Conservation (phyloP, 2,113 vertebrate species). For the Pelmatolapia mariae region DNA sequence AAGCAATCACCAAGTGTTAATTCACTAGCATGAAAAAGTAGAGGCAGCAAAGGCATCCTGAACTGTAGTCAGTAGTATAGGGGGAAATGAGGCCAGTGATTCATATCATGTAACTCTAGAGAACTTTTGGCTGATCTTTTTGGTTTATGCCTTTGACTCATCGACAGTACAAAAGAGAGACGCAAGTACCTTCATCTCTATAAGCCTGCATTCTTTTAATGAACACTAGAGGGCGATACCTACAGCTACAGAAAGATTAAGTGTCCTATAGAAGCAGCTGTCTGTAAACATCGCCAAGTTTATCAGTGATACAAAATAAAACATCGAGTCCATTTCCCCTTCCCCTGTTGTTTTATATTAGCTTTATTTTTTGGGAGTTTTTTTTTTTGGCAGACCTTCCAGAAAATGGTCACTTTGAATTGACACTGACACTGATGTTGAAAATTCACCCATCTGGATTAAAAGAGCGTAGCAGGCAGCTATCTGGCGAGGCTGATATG, state of each 20-base stretch:
- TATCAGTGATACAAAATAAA: background rate
- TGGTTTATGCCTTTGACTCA: background rate
- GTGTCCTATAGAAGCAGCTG: background rate
- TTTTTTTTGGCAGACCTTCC: background rate
- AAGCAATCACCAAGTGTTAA: background rate
- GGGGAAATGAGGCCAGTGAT: background rate
- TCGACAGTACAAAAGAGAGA: background rate
- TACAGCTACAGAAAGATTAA: background rate
- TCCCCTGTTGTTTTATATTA: background rate
- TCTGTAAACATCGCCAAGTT: accelerated
- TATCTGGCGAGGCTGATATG: background rate
- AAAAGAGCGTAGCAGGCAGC: background rate
- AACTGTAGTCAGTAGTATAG: background rate
- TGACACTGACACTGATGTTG: constrained; percentile 2
- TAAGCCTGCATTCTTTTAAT: background rate
- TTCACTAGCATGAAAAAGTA: background rate
- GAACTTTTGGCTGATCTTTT: background rate
- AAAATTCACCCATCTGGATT: background rate
- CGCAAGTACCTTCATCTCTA: no score
- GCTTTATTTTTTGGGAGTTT: background rate
- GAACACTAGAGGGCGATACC: background rate
- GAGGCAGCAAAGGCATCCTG: background rate
- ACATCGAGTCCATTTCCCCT: background rate
- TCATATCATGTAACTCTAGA: background rate
- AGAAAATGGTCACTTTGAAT: background rate